Conservation (phyloP, 2,797 vertebrate genomes). For the Delichon dasypus region DNA sequence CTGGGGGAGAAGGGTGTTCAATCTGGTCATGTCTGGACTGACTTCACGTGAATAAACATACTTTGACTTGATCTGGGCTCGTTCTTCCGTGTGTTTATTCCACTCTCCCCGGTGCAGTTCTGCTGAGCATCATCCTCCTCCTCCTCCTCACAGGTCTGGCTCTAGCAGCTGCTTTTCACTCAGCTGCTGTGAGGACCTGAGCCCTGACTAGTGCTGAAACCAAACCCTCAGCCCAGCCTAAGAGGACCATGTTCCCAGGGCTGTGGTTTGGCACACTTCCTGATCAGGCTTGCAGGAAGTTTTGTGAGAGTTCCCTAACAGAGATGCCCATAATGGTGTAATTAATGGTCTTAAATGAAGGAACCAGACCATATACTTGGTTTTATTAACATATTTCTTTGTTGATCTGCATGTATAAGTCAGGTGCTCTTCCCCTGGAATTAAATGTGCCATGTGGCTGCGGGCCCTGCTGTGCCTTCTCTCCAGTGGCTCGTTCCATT, state of each 20-base stretch:
- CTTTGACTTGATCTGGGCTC: neutral
- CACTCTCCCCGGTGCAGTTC: fast-evolving
- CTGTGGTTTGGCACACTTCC: neutral
- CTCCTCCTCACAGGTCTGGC: neutral
- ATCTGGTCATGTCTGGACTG: neutral
- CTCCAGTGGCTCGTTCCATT: neutral
- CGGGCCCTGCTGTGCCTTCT: neutral
- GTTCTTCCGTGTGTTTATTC: neutral
- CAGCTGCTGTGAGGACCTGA: neutral
- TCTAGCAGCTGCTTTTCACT: neutral
- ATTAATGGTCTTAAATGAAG: neutral
- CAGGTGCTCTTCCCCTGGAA: neutral
- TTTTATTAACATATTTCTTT: neutral
- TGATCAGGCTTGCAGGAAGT: neutral
- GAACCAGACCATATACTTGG: neutral
- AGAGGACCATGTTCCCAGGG: fast-evolving
- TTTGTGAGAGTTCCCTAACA: neutral
- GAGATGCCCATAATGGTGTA: neutral
- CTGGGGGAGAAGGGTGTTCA: neutral
- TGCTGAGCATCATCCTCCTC: neutral
- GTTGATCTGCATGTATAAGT: neutral
- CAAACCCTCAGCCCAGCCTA: neutral
- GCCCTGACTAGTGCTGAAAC: neutral
- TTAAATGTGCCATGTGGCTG: neutral
- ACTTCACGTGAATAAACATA: slow-evolving; percentile 49